A percentile compares a stretch with the other conserved stretches of the same genome.
These are phyloP conservation scores for Laticauda colubrina DNA, from an alignment of 2,113 vertebrate genomes.

Conservation along the genomic window DNA sequence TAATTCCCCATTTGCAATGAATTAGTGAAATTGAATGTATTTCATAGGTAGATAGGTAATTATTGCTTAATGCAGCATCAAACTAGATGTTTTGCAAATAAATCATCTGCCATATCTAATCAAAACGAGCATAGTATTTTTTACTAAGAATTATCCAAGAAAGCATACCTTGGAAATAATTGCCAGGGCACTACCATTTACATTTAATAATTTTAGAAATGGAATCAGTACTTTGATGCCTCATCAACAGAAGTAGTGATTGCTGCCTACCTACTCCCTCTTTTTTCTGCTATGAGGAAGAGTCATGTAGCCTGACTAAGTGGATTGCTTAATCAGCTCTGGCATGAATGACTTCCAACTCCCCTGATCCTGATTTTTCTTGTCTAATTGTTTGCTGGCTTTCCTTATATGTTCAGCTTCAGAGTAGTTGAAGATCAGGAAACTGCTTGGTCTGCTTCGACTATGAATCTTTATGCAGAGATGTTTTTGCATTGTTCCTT, in stretches of 20 bases:
- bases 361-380: not conserved
- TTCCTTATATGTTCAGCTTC: not conserved
- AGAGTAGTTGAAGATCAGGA: not conserved
- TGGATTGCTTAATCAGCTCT: not conserved
- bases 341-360: not conserved
- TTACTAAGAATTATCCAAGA: not conserved
- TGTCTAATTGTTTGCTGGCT: not conserved
- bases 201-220: not conserved
- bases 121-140: not conserved
- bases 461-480: not conserved
- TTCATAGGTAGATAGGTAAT: not conserved
- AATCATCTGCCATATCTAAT: not conserved
- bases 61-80: not conserved
- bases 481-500: not conserved
- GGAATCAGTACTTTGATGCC: not conserved
- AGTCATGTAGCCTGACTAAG: not conserved
- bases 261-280: not conserved
- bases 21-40: not conserved
- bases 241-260: not conserved
- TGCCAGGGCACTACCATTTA: not conserved
- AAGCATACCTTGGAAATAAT: not conserved
- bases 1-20: not conserved
- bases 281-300: not conserved
- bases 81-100: not conserved
- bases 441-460: not conserved